Base-by-base conservation (phyloP, 2,113 vertebrate species). In the Labeo rohita region DNA sequence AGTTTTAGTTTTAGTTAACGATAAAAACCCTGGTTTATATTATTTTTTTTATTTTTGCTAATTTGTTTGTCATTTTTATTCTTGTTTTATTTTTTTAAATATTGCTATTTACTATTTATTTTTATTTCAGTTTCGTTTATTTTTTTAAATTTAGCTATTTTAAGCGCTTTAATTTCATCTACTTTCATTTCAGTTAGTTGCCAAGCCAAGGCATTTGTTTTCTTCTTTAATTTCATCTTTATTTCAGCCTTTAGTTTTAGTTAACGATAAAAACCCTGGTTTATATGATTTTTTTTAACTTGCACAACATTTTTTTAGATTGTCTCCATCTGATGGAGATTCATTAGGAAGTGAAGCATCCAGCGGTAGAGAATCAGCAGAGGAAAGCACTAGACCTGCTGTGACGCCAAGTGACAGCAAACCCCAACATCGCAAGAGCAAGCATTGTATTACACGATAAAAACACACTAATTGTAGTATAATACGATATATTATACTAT, bases 321-420 rank as follows among this genome's bases (percentile, higher is more conserved):
- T 99, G 90, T 97, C 96, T 0, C 98, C 97, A 0, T 99, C 98
- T 6, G 98, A 99, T 45, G 97, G 95, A 0, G 97, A 98, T 88
- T 99, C 98, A 0, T 93, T 98, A 0, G 96, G 95, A 70, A 99
- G 98, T 77, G 97, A 99, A 65, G 96, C 96, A 15, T 98, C 98
- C 10, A 99, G 97, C 0, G 97, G 96, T 84, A 95, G 96, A 85
- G 97, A 99, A 15, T 97, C 95, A 0, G 96, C 93, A 1, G 98
- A 99, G 36, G 97, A 98, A 85, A 95, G 89, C 89, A 93, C 92
- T 15, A 94, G 95, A 87, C 91, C 95, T 0, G 94, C 96, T 7
- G 91, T 93, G 82, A 92, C 90, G 0, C 95, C 92, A 68, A 94
- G 84, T 0, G 97, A 98, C 7, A 94, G 92, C 85, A 98, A 96